Conservation (phyloP, 2,113 vertebrate genomes). For the Balaenoptera acutorostrata region DNA sequence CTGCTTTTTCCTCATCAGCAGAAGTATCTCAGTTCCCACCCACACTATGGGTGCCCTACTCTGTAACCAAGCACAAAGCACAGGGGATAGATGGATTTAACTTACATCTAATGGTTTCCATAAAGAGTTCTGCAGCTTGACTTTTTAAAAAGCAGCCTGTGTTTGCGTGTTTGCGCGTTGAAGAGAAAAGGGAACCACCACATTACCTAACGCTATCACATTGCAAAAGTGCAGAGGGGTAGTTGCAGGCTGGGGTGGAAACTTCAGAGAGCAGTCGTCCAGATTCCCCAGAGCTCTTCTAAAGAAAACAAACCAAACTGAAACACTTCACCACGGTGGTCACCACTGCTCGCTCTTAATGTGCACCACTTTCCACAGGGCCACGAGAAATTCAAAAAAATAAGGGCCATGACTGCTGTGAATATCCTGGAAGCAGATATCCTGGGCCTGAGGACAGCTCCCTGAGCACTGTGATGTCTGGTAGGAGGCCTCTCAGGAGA, state of each 20-base stretch:
- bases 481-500: neutral
- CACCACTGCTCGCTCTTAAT: neutral
- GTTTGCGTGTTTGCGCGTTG: neutral
- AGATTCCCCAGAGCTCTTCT: neutral
- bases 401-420: neutral
- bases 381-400: neutral
- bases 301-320: neutral
- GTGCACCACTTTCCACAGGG: neutral
- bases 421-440: neutral
- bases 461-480: fast-evolving
- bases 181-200: neutral
- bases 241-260: neutral
- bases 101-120: neutral
- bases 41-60: neutral
- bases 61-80: neutral
- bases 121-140: neutral
- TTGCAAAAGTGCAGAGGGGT: neutral
- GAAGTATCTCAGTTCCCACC: neutral
- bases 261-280: neutral
- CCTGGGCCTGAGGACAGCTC: neutral
- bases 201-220: neutral
- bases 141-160: neutral
- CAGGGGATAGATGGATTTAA: neutral
- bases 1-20: neutral
- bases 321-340: neutral